phyloP scores from a whole-genome alignment of 2,888 invertebrate species.

The Lissocephala sabroskyi region DNA sequence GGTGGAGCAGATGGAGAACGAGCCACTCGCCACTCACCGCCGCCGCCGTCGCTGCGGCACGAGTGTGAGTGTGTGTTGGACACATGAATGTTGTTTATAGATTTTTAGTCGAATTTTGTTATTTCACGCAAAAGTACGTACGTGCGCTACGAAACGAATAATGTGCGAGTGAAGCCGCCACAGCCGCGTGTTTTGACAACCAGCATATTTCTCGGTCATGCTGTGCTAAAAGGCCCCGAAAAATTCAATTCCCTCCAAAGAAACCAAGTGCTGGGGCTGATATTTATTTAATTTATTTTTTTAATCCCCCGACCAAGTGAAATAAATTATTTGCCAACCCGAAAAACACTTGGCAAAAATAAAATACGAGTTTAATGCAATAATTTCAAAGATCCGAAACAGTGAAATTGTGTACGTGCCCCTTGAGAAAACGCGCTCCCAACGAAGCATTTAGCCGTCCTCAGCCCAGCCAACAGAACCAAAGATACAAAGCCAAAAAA shows the following conservation, averaged over 20 bases:
- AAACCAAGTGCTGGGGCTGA: background rate
- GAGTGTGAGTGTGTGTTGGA: conserved; percentile 11
- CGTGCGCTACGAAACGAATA: conserved; percentile 63
- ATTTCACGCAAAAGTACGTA: conserved; percentile 70
- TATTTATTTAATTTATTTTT: conserved; percentile 1
- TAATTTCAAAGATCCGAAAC: background rate
- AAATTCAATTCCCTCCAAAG: too few species aligned
- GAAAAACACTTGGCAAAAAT: background rate
- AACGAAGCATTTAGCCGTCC: conserved; percentile 50
- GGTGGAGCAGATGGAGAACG: conserved; percentile 35
- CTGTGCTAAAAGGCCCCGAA: too few species aligned
- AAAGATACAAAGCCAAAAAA: conserved; percentile 29
- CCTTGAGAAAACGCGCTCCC: conserved; percentile 54
- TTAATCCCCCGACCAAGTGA: too few species aligned
- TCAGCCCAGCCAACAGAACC: conserved; percentile 21
- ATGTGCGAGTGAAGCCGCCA: conserved; percentile 13
- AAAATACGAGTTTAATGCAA: conserved; percentile 3
- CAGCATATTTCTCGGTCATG: too few species aligned
- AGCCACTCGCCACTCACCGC: background rate
- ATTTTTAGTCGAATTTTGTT: conserved; percentile 70
- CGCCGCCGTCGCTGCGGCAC: too few species aligned
- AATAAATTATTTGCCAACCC: conserved; percentile 3
- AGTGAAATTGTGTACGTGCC: conserved; percentile 47
- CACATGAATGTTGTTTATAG: conserved; percentile 62
- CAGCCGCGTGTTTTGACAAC: conserved; percentile 33